Base-by-base conservation (phyloP, 92 coral and sea anemone genomes). In the Siderastrea siderea region DNA sequence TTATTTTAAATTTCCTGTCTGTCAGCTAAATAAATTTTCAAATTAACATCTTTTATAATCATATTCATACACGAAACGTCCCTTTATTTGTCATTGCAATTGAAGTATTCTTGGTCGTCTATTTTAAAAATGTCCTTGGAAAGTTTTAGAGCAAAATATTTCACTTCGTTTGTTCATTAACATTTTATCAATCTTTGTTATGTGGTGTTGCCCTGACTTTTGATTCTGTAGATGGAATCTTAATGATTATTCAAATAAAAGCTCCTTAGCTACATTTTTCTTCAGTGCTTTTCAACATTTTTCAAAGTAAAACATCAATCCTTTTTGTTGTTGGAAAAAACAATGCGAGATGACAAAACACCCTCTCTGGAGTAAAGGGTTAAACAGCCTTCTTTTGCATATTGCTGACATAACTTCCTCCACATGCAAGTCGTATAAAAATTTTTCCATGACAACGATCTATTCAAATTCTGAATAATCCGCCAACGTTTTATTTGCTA, bases 381-480 rank as follows among this genome's bases (percentile, higher is more conserved):
- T 79, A 49, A 63, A 64, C 73, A 48, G 13, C 51, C 58, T 80
- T 68, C 19, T 26, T 66, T 38, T 64, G 15, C 11, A 17, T 49
- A 50, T 49, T 10, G n/a, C 44, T 14, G 3, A 13, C 64, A 7
- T 13, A 7, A 52, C 65, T 15, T 38, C 6, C 72, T 13, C 44
- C 45, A 47, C 75, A 81, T 46, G 51, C 54, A 67, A 45, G 16
- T 10, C 43, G 3, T 43, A 51, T 47, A 19, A 15, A 46, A 70
- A 5, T n/a, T 51, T 43, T 4, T 70, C 78, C 86, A 45, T 82
- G 86, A 71, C 78, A 58, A 82, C 86, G 49, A 7, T 54, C 60
- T 82, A 82, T 68, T 81, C 76, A 81, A 81, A 70, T 81, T 68
- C 77, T 8, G 46, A 46, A 16, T 12, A 82, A 70, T 17, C 38